These are phyloP conservation scores for Gnathonemus echidnorhynchus DNA, from an alignment of 2,113 vertebrate genomes.

Conservation along the genomic window DNA sequence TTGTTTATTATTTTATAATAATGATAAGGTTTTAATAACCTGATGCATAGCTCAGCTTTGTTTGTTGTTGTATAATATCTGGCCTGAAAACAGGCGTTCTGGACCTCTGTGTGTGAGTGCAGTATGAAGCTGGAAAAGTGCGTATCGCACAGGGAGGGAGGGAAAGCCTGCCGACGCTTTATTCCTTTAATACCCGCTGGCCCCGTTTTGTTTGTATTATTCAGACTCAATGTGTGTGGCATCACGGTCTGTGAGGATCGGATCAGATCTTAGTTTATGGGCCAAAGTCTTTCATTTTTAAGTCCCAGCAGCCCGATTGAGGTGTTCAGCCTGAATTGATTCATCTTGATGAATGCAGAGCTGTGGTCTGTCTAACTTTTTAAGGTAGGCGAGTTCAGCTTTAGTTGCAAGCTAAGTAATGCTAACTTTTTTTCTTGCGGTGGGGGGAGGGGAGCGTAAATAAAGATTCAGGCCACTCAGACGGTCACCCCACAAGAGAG, in stretches of 20 bases:
- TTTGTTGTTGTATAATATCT: neutral
- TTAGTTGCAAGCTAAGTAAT: neutral
- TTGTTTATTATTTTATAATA: neutral
- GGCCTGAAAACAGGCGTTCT: constrained; percentile 31
- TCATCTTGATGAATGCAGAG: neutral
- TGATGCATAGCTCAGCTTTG: neutral
- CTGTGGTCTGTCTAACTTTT: neutral
- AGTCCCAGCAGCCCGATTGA: neutral
- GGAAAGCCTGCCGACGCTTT: neutral
- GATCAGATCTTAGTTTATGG: neutral
- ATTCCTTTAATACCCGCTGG: neutral
- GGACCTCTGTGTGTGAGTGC: neutral
- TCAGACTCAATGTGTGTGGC: neutral
- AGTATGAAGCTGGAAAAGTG: neutral
- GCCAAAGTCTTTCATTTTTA: neutral
- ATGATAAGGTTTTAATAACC: neutral
- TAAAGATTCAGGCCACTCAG: neutral
- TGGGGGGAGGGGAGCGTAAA: neutral
- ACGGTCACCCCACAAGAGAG: neutral
- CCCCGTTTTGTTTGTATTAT: neutral
- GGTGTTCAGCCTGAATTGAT: neutral
- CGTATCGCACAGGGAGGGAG: neutral
- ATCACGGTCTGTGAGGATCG: neutral
- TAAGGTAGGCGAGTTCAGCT: neutral
- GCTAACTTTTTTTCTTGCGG: neutral